Conservation (phyloP, 2,797 vertebrate species). For the Urophycis tenuis region DNA sequence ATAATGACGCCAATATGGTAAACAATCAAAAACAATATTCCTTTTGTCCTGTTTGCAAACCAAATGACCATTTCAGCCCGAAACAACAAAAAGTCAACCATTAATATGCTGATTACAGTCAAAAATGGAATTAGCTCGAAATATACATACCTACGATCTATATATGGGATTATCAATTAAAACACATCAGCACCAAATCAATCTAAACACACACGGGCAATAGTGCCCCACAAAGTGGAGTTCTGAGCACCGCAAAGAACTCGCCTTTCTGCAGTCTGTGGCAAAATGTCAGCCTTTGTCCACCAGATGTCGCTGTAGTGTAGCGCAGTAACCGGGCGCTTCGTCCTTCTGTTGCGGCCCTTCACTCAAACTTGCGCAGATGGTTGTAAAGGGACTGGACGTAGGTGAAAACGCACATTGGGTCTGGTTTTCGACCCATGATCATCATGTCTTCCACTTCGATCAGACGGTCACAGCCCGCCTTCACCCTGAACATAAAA, state of each 20-base stretch:
- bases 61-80: not conserved
- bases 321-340: not conserved
- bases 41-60: not conserved
- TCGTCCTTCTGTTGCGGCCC: not conserved
- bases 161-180: not conserved
- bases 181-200: not conserved
- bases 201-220: not conserved
- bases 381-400: conserved; percentile 98
- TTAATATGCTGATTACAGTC: not conserved
- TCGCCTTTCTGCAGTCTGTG: not conserved
- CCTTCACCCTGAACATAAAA: conserved; percentile 73
- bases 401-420: conserved; percentile 98
- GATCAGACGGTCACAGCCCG: conserved; percentile 90
- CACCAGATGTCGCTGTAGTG: not conserved
- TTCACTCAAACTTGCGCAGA: conserved; percentile 86
- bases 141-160: not conserved
- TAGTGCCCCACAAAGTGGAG: not conserved
- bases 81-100: not conserved
- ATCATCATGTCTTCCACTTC: conserved; percentile 98
- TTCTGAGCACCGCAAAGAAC: not conserved
- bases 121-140: not conserved
- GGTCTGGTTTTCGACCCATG: conserved; percentile 95
- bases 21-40: not conserved
- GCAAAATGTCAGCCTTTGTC: not conserved
- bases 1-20: not conserved